Conservation (phyloP, 1,140 invertebrate species). For the Zophobas morio region DNA sequence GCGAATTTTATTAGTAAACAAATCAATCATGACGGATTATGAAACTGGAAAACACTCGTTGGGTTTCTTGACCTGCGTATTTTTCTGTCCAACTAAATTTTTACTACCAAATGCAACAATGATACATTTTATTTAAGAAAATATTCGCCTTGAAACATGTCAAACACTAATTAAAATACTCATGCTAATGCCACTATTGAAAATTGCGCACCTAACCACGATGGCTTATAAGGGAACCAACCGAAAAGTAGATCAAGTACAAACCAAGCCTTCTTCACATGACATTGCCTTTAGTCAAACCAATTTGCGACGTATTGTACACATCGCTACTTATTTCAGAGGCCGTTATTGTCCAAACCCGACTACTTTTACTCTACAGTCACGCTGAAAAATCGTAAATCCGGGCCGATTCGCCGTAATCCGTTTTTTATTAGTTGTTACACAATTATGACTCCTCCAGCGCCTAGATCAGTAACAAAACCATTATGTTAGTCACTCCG, state of each 20-base stretch:
- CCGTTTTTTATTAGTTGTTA: too few species aligned
- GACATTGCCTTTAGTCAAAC: conserved; percentile 30
- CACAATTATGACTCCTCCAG: neutral
- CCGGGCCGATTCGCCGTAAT: too few species aligned
- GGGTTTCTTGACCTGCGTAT: too few species aligned
- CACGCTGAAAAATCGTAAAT: too few species aligned
- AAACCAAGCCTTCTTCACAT: conserved; percentile 18
- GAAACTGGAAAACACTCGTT: too few species aligned
- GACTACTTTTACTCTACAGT: neutral
- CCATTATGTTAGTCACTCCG: neutral
- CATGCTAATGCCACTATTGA: conserved; percentile 15
- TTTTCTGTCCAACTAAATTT: too few species aligned
- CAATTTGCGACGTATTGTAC: conserved; percentile 3
- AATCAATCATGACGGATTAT: too few species aligned
- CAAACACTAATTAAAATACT: neutral
- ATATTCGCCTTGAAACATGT: too few species aligned
- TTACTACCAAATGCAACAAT: too few species aligned
- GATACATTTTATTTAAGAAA: too few species aligned
- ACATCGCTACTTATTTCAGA: neutral
- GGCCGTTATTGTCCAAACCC: neutral
- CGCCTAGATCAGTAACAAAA: neutral
- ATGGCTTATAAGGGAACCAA: conserved; percentile 7
- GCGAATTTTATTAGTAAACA: too few species aligned
- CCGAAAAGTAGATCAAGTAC: conserved; percentile 29
- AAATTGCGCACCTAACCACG: conserved; percentile 13